These are phyloP conservation scores for Phasia obesa DNA, from an alignment of 2,888 invertebrate genomes.

Conservation along the genomic window DNA sequence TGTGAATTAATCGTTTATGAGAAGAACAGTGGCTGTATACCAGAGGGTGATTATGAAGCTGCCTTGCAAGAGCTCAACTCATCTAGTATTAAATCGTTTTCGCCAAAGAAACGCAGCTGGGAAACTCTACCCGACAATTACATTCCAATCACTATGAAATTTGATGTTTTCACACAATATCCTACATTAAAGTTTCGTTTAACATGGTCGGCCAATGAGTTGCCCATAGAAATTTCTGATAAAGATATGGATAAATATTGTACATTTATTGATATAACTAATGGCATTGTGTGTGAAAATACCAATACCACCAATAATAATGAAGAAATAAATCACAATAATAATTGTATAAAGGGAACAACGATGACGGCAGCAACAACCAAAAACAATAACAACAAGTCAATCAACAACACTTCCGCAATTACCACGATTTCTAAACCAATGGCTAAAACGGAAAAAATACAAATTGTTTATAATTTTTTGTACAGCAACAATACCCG, in stretches of 20 bases:
- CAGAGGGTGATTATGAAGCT: slow-evolving; percentile 95
- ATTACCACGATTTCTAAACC: slow-evolving; percentile 57
- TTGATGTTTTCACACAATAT: slow-evolving; percentile 90
- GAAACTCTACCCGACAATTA: slow-evolving; percentile 85
- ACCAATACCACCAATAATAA: slow-evolving; percentile 64
- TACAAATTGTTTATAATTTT: slow-evolving; percentile 97
- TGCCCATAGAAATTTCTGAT: slow-evolving; percentile 76
- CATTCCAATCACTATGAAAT: slow-evolving; percentile 83
- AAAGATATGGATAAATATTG: slow-evolving; percentile 77
- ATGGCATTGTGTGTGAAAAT: slow-evolving; percentile 52
- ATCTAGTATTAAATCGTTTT: slow-evolving; percentile 82
- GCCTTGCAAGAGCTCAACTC: slow-evolving; percentile 89
- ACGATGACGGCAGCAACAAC: slow-evolving; percentile 20
- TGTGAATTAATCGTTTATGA: slow-evolving; percentile 95
- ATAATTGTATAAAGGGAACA: slow-evolving; percentile 75
- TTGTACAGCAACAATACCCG: slow-evolving; percentile 96
- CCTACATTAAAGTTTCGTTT: slow-evolving; percentile 93
- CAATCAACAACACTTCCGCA: slow-evolving; percentile 67
- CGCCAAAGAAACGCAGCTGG: slow-evolving; percentile 89
- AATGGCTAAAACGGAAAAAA: slow-evolving; percentile 82
- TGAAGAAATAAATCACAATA: slow-evolving; percentile 76
- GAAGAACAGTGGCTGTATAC: slow-evolving; percentile 92
- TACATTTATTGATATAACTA: slow-evolving; percentile 67
- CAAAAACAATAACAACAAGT: slow-evolving; percentile 32
- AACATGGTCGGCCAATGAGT: slow-evolving; percentile 89